Conservation (phyloP, 2,797 vertebrate species). For the Takifugu rubripes region DNA sequence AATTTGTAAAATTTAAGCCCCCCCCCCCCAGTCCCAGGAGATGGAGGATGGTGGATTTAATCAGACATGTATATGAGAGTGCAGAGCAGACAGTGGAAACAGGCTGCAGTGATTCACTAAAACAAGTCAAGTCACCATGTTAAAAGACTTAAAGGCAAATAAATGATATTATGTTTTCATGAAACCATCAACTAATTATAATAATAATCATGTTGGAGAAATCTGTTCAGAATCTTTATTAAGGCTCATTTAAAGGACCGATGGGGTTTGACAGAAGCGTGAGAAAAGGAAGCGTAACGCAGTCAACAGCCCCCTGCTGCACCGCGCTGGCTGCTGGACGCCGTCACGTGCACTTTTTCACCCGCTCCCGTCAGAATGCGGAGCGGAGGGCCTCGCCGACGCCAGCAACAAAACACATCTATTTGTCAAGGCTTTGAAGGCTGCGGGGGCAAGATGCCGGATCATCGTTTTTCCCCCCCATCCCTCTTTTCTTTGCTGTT, state of each 20-base stretch:
- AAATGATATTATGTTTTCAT: background rate
- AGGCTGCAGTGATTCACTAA: conserved; percentile 9
- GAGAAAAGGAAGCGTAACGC: conserved; percentile 52
- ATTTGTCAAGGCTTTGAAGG: conserved; percentile 64
- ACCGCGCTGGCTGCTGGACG: conserved; percentile 34
- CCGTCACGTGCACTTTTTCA: conserved; percentile 60
- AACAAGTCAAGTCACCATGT: background rate
- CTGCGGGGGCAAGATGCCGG: conserved; percentile 55
- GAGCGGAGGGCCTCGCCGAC: conserved; percentile 41
- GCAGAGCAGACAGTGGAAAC: conserved; percentile 41
- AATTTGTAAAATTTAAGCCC: conserved; percentile 51
- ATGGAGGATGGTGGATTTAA: conserved; percentile 21
- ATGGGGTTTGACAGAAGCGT: conserved; percentile 50
- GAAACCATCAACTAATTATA: too few relatives aligned
- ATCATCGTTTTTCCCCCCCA: conserved; percentile 60
- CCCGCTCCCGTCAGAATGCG: conserved; percentile 54
- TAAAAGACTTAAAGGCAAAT: too few relatives aligned
- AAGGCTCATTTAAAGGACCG: conserved; percentile 46
- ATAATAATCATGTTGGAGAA: too few relatives aligned
- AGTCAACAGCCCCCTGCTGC: conserved; percentile 50
- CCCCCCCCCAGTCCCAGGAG: conserved; percentile 25
- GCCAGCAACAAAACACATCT: conserved; percentile 43
- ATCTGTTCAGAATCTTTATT: too few relatives aligned
- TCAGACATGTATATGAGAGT: conserved; percentile 35
- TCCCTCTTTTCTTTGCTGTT: conserved; percentile 53